Evolutionary conservation across 2,888 invertebrate genomes (phyloP), one percentile per base, ranked within the genome.

Genomic region (Apamea epomidion): DNA sequence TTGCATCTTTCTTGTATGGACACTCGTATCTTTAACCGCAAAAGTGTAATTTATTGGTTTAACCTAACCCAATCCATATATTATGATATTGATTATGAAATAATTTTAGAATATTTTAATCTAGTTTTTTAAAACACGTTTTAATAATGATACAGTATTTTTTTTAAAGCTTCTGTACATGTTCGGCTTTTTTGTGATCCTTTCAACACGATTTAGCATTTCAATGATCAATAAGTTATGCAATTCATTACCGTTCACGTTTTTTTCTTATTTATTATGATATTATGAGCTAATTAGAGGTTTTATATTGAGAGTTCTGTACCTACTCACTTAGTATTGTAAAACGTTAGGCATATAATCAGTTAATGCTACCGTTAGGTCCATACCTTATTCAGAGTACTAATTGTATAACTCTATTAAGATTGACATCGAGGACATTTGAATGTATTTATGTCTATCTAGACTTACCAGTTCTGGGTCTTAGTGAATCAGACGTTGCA

Each of bases 391-490:
- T 76, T 76, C 60, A 45, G 58, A 42, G 12, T 48, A 78, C 82
- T 85, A 85, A 82, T 85, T 82, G 67, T 74, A 80, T 74, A 64
- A 83, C 74, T 75, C 68, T 74, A 74, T 72, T 75, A 71, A 71
- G 51, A 85, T 80, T 79, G 74, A 76, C 68, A 74, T 72, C 85
- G 80, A 86, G 86, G 85, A 74, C 83, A 83, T 86, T 86, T 74
- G 60, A 68, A 85, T 67, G 75, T 76, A 70, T 6, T 4, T 54
- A 42, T 64, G 60, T 12, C 8, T 45, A 76, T 65, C 14, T 68
- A 37, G 64, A 32, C 18, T 72, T 75, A 54, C 25, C 51, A 73
- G 72, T 65, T 65, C 67, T 75, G 2, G n/a, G 7, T 16, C 51
- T 64, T 4, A 45, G 10, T 75, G 51, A 76, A 25, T 69, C 32